Conservation (phyloP, 2,797 vertebrate genomes). For the Acrossocheilus fasciatus region DNA sequence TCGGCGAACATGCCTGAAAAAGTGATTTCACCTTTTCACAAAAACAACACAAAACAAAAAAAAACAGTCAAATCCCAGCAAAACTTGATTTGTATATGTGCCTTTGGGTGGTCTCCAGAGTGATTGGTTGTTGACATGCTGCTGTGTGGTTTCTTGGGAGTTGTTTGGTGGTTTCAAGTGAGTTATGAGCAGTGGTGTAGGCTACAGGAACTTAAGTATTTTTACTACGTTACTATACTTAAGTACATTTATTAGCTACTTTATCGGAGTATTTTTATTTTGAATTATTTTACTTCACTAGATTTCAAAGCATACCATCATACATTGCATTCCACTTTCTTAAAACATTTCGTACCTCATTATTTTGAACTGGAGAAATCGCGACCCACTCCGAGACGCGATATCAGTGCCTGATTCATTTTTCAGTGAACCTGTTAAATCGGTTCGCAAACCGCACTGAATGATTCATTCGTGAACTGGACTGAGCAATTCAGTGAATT, state of each 20-base stretch:
- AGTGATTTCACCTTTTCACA: slow-evolving; percentile 12
- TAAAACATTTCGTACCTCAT: no score
- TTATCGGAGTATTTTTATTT: no score
- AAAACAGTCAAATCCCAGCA: background rate
- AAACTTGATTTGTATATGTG: background rate
- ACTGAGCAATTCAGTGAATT: background rate
- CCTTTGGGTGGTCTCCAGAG: background rate
- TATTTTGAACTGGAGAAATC: no score
- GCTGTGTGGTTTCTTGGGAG: background rate
- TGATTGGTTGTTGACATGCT: background rate
- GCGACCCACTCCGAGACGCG: no score
- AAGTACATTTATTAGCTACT: background rate
- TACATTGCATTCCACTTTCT: no score
- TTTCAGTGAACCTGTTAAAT: no score
- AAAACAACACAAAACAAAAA: background rate
- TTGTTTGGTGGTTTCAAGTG: background rate
- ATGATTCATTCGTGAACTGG: no score
- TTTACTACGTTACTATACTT: background rate
- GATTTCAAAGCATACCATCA: no score
- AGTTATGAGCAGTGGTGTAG: no score
- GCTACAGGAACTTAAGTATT: background rate
- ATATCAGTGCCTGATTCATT: no score
- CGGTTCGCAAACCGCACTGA: no score
- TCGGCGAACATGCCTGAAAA: slow-evolving; percentile 31
- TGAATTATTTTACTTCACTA: no score